Evolutionary conservation across 2,797 vertebrate genomes (phyloP).

Genomic region (Prunella strophiata): DNA sequence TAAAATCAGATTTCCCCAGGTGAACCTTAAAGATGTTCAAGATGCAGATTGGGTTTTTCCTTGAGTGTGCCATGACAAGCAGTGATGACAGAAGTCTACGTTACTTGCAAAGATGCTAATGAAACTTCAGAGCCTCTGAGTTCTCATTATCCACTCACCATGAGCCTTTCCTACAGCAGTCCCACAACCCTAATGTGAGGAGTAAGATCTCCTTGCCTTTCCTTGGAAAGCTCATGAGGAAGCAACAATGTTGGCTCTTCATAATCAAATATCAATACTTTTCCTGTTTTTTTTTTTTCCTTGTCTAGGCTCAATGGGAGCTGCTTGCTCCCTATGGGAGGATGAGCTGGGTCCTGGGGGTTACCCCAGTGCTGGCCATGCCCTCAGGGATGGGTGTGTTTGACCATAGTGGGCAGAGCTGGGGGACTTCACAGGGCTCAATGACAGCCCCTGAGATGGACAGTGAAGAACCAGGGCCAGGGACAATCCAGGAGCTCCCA

Average conservation of each 20-base stretch:
- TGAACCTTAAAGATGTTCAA: not conserved
- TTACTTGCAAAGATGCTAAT: not conserved
- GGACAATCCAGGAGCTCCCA: not conserved
- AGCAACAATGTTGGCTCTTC: not conserved
- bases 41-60: not conserved
- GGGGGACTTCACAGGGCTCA: not conserved
- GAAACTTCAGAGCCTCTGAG: not conserved
- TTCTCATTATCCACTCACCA: not conserved
- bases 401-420: not conserved
- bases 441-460: not conserved
- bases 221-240: not conserved
- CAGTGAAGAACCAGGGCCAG: not conserved
- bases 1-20: not conserved
- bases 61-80: not conserved
- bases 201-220: not conserved
- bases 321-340: not conserved
- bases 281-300: too few species aligned
- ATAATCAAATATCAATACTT: not conserved
- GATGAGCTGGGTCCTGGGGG: not conserved
- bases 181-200: not conserved
- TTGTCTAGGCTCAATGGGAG: not conserved
- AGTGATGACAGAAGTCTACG: not conserved
- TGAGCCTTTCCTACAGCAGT: not conserved
- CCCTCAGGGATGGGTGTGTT: accelerated
- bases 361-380: not conserved